Evolutionary conservation across 2,888 invertebrate species (phyloP), one percentile per base, ranked within the genome.

Genomic region (Epinotia bilunana): DNA sequence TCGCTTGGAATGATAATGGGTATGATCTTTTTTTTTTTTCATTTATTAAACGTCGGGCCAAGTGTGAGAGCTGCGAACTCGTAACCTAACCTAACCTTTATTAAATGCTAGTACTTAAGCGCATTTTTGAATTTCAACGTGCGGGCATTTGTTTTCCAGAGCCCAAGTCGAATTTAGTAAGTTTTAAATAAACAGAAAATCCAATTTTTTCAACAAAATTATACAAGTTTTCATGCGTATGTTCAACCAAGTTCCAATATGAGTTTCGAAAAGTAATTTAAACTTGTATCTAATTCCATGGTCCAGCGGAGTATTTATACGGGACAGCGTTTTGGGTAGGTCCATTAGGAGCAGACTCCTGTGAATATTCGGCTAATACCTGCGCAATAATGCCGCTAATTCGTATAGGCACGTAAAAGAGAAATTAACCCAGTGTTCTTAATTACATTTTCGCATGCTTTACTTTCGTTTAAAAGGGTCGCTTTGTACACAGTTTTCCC

Each of bases 361-460:
- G 77, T 79, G 79, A 74, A 80, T 81, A 84, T 83, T 82, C 81
- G 82, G 81, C 77, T 84, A 84, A 87, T 87, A 85, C 83, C 82
- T 82, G 83, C 84, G 82, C 83, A 81, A 87, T 87, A 90, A 89
- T 86, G 87, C 86, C 79, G 84, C 87, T 92, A 91, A 92, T 90
- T 90, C 89, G 82, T 88, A 91, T 89, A 89, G 88, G 86, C 92
- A 93, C 91, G 93, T 90, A 88, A 93, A 91, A 88, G 84, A 86
- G 83, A 86, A 90, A 92, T 92, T 92, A 93, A 91, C 93, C 92
- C 88, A 90, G 86, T 91, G 88, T 88, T 88, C 91, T 89, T 93
- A 93, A 93, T 93, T 92, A 91, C 90, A 86, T 90, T 92, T 90
- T 93, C 92, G 92, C 93, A 92, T 93, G 93, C 90, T 90, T 90